Evolutionary conservation across 1,140 invertebrate species (phyloP).

Genomic region (Dinothrombium tinctorium): DNA sequence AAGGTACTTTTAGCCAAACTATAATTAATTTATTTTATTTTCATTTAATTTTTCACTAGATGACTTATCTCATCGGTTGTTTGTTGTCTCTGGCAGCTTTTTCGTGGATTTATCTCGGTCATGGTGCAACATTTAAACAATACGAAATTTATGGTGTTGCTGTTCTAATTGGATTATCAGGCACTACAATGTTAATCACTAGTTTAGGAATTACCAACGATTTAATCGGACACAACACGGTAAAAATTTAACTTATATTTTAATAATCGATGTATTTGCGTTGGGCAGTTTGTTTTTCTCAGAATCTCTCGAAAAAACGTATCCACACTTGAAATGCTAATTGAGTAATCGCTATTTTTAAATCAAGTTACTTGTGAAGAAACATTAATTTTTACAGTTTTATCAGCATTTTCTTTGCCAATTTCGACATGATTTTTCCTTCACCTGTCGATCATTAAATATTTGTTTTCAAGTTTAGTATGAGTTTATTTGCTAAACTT

Average conservation of each 20-base stretch:
- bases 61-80: slow-evolving; percentile 41
- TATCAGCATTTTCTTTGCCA: no score
- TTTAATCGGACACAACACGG: slow-evolving; percentile 56
- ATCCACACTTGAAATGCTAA: no score
- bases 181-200: slow-evolving; percentile 63
- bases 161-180: slow-evolving; percentile 48
- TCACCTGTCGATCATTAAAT: no score
- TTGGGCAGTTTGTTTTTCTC: slow-evolving; percentile 13
- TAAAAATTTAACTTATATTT: slow-evolving; percentile 17
- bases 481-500: no score
- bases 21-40: not conserved
- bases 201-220: slow-evolving; percentile 69
- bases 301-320: no score
- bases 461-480: no score
- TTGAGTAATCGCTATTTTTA: no score
- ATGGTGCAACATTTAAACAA: slow-evolving; percentile 27
- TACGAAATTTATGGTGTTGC: slow-evolving; percentile 49
- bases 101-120: slow-evolving; percentile 39
- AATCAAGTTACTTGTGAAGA: no score
- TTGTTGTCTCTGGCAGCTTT: slow-evolving; percentile 35
- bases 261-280: not conserved
- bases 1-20: slow-evolving; percentile 26
- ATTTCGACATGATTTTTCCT: no score
- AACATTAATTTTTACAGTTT: no score
- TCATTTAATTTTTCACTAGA: slow-evolving; percentile 20